phyloP scores from a whole-genome alignment of 2,113 vertebrate species.

The Hippopotamus amphibius region DNA sequence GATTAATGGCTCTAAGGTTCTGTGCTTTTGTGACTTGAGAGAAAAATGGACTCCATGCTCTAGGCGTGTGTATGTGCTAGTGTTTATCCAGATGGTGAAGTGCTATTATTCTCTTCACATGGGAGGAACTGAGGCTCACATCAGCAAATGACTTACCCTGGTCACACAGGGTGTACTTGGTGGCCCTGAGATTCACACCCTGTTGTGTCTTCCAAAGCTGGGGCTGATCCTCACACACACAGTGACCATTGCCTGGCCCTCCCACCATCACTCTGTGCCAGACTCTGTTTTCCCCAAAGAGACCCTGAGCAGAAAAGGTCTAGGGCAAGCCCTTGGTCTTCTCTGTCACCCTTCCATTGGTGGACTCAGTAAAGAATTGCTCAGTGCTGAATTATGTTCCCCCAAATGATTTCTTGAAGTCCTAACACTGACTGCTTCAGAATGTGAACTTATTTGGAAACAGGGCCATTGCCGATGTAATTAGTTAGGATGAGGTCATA shows the following conservation, averaged over 20 bases:
- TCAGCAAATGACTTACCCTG: neutral
- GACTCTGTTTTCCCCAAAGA: neutral
- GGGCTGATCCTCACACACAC: neutral
- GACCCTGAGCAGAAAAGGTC: neutral
- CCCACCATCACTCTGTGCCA: neutral
- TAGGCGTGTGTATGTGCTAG: neutral
- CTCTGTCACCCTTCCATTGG: neutral
- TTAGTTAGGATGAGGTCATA: neutral
- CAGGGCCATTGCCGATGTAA: neutral
- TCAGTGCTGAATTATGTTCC: neutral
- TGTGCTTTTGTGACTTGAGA: neutral
- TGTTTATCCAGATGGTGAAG: too few species aligned
- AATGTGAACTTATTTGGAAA: neutral
- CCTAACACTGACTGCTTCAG: neutral
- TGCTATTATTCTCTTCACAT: neutral
- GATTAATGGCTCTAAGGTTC: neutral
- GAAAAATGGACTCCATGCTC: neutral
- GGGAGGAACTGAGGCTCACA: too few species aligned
- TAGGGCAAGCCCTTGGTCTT: neutral
- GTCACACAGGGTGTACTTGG: fast-evolving
- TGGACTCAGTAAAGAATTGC: neutral
- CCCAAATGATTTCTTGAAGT: neutral
- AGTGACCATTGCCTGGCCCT: neutral
- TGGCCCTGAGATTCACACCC: neutral
- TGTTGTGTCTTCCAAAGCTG: neutral